Base-by-base conservation (phyloP, 2,113 vertebrate genomes). In the Pseudopodoces humilis region DNA sequence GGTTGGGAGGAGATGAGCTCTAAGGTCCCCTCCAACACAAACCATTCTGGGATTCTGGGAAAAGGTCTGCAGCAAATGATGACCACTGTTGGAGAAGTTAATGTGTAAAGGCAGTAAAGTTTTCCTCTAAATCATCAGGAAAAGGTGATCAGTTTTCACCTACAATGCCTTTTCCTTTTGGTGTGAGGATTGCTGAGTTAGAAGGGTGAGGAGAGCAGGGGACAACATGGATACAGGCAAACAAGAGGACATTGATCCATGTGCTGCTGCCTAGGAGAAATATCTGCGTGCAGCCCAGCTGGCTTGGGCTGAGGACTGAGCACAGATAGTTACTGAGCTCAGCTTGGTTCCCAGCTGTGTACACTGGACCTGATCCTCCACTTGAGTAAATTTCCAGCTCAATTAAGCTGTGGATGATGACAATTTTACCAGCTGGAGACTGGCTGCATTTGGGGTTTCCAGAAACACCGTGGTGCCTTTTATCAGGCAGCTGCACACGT, bases 311-410 rank as follows among this genome's bases (percentile, higher is more conserved):
- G 56, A 46, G 50, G 14, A 2, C 82, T 14, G 74, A 88, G 85
- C 83, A 94, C 87, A 81, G 72, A 72, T 10, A 80, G 68, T 68
- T 84, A 62, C 85, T 83, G 84, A 95, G 85, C 94, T 83, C 91
- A 91, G 94, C 88, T 63, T 60, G 92, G 85, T 91, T 71, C 84
- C 89, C 95, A 96, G 85, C 93, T 96, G 95, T 95, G 95, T 94
- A 91, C 79, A 94, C 90, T 94, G 91, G 90, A 91, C 50, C 70
- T 63, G 90, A 63, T 90, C 50, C 85, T 86, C 94, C 81, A 20
- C 92, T 59, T 56, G 79, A 60, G 64, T 83, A 67, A 52, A 92
- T 74, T 93, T 95, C 85, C 33, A 69, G 87, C 58, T 96, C 92
- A 67, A 8, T 83, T 33, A 74, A 79, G 47, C 90, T 70, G 72